Evolutionary conservation across 2,888 invertebrate genomes (phyloP), one percentile per base, ranked within the genome.

Genomic region (Pseudococcus jackbeardsleyi): DNA sequence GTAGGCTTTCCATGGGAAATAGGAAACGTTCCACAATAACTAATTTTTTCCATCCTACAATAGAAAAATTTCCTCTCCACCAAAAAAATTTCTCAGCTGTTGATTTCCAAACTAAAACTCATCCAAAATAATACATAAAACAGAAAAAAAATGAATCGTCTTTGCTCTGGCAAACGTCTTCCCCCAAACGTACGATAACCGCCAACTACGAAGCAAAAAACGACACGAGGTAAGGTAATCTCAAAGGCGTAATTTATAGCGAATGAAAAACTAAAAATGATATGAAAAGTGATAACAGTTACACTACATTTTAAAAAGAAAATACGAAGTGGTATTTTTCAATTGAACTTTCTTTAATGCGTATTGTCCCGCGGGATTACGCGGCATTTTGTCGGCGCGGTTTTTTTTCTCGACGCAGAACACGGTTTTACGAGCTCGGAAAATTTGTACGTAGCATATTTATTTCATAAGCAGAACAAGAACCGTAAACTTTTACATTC

Each of bases 261-360:
- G 79, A 82, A 82, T 82, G 79, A 82, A 82, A 82, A 46, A 82
- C 79, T 19, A 46, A 82, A 82, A 82, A 82, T 82, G 79, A 82
- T 82, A 46, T 46, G 79, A 82, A 82, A 82, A 82, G 79, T 82
- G 79, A 82, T 82, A 82, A 82, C 46, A 82, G 79, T 82, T 82
- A 46, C 19, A 82, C 17, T 82, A 46, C 46, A 82, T 82, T 82
- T 82, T 82, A 82, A 82, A 59, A 59, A 85, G 64, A 85, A 85
- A 85, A 85, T 85, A 85, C 85, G n/a, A 59, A 59, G 59, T 85
- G 85, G 85, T 54, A 85, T 85, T 85, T 82, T 85, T 85, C 85
- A 85, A 85, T 85, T 85, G 85, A 85, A 85, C 39, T 85, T 85
- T 64, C 85, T 64, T 85, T 85, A 85, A 85, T 85, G 64, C 64